Base-by-base conservation (phyloP, 2,113 vertebrate species). In the Petrocephalus microphthalmus region DNA sequence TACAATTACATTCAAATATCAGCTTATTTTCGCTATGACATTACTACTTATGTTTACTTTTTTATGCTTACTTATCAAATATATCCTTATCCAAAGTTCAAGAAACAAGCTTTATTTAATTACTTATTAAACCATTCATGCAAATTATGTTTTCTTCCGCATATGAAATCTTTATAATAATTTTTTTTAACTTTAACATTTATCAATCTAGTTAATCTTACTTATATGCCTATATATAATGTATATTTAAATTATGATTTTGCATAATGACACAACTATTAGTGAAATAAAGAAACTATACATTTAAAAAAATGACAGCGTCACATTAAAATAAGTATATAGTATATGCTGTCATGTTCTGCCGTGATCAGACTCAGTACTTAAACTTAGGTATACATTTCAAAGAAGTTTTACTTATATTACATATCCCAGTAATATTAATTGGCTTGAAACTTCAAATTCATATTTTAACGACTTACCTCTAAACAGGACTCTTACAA, bases 401-500 rank as follows among this genome's bases (percentile, higher is more conserved):
- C n/a, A 25, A 74, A 37, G 67, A 37, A 37, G 29, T 64, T 64
- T 25, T 74, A 37, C 4, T 74, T 37, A 74, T 37, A 74, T 74
- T 37, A 37, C 71, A 42, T 37, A 42, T 19, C 71, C 17, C 15
- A 37, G 37, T 19, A 78, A 78, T 78, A 74, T 37, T 8, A 37
- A 74, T 33, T 74, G 17, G 33, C 15, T 37, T 74, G 29, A 37
- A 74, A 74, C 5, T 74, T 74, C 11, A 74, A 74, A 74, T 74
- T 74, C 67, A 8, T 19, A 56, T 83, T 57, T 88, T 88, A 74
- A 64, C 11, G 84, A 91, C 90, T 92, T 88, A 49, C 60, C 90
- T 92, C 91, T 91, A 92, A 94, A 92, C 92, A 90, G 88, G 29
- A 89, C 88, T 78, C 89, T 56, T 91, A 19, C 90, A 10, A 89